A percentile compares a stretch with the other conserved stretches of the same genome.
These are phyloP conservation scores for Oreocharis arfaki DNA, from an alignment of 2,113 vertebrate species.

Conservation along the genomic window DNA sequence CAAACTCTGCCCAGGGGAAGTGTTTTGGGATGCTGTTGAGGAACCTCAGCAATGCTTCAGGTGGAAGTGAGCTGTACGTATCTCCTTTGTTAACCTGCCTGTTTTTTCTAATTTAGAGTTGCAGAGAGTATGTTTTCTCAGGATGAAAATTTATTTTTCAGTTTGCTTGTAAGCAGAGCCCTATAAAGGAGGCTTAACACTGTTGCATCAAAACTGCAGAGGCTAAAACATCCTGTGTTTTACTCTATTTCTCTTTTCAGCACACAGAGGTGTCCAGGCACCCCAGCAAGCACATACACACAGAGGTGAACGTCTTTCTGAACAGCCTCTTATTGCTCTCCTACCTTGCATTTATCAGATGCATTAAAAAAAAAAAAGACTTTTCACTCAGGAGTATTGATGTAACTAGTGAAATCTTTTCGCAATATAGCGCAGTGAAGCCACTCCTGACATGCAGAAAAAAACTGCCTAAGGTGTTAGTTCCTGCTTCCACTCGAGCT, in stretches of 20 bases:
- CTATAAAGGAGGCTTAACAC: not conserved
- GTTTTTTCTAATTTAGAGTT: not conserved
- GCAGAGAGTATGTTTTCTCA: not conserved
- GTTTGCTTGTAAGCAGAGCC: not conserved
- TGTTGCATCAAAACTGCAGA: not conserved
- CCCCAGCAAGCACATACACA: not conserved
- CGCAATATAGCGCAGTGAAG: not conserved
- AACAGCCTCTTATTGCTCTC: not conserved
- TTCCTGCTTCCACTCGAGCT: not conserved
- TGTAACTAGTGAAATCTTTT: not conserved
- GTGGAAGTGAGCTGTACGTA: rapidly evolving
- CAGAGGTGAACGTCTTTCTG: not conserved
- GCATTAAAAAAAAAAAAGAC: not conserved
- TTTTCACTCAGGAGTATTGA: not conserved
- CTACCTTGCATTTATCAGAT: not conserved
- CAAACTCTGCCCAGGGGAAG: not conserved
- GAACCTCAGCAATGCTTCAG: not conserved
- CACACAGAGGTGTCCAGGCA: not conserved
- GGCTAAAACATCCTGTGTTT: not conserved
- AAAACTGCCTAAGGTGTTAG: not conserved
- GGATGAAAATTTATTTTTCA: not conserved
- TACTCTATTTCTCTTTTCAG: not conserved
- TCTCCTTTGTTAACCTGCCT: not conserved
- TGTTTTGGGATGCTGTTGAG: not conserved
- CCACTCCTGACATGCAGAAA: not conserved